phyloP scores from a whole-genome alignment of 2,888 invertebrate species.

The Nomada ferruginata region DNA sequence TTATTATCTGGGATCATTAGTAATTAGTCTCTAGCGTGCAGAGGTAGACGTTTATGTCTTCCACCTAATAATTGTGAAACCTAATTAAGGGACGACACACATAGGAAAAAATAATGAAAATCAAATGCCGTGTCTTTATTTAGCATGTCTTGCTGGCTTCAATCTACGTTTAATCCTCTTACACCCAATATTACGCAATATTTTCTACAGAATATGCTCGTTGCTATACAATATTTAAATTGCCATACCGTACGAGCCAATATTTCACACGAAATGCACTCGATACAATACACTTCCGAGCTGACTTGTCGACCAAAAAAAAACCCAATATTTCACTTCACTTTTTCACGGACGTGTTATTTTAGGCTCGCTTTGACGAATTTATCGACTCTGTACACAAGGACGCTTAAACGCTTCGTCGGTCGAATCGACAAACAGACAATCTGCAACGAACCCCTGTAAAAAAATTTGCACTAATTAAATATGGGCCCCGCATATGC shows the following conservation, averaged over 20 bases:
- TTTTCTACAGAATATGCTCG: neutral
- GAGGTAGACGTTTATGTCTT: neutral
- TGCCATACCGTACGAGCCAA: neutral
- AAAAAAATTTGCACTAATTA: neutral
- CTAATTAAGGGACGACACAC: neutral
- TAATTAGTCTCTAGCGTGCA: too few relatives aligned
- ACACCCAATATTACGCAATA: neutral
- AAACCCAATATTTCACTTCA: constrained; percentile 25
- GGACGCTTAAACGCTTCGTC: constrained; percentile 1
- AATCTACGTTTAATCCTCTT: neutral
- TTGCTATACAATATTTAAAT: constrained; percentile 6
- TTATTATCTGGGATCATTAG: too few relatives aligned
- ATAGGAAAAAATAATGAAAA: neutral
- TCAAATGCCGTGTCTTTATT: too few relatives aligned
- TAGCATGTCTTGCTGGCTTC: too few relatives aligned
- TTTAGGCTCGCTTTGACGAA: constrained; percentile 23
- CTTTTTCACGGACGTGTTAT: constrained; percentile 23
- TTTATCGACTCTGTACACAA: constrained; percentile 15
- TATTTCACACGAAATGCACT: neutral
- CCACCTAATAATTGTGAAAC: too few relatives aligned
- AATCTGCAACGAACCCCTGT: neutral
- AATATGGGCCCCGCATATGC: neutral
- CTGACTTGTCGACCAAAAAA: neutral
- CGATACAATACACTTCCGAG: neutral
- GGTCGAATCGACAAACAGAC: neutral